Evolutionary conservation across 1,140 invertebrate genomes (phyloP).

Genomic region (Meloidogyne hapla): DNA sequence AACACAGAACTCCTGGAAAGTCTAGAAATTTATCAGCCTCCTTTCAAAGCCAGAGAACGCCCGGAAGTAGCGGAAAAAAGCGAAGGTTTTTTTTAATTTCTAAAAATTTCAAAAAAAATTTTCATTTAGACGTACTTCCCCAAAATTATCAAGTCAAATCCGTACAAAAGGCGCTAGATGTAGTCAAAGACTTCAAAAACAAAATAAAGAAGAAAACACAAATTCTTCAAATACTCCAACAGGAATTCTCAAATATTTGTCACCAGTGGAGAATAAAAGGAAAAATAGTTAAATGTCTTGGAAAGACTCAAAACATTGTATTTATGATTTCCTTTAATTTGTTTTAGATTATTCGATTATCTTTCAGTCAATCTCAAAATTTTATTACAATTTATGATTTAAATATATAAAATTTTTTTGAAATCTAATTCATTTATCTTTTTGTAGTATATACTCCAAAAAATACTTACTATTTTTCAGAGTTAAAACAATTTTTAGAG

Average conservation of each 20-base stretch:
- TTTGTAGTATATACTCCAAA: too few relatives aligned
- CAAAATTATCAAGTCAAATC: not conserved
- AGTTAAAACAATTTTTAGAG: too few relatives aligned
- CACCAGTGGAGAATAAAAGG: not conserved
- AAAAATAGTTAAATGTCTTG: not conserved
- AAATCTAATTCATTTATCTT: too few relatives aligned
- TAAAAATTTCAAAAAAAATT: not conserved
- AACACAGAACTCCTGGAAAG: not conserved
- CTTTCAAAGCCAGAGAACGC: not conserved
- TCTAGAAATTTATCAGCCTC: not conserved
- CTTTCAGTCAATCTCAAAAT: too few relatives aligned
- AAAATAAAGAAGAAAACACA: not conserved
- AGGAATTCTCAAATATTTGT: constrained; percentile 2
- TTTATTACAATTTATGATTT: too few relatives aligned
- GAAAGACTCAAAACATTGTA: not conserved
- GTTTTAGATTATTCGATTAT: too few relatives aligned
- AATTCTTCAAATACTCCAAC: not conserved
- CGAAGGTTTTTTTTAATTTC: not conserved
- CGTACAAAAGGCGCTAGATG: too few relatives aligned
- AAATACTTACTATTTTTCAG: too few relatives aligned
- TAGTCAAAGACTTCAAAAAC: not conserved
- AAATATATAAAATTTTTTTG: too few relatives aligned
- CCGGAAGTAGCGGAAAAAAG: not conserved
- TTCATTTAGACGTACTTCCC: not conserved
- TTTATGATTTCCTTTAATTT: too few relatives aligned